Base-by-base conservation (phyloP, 1,140 invertebrate species). In the Danaus melanippus region DNA sequence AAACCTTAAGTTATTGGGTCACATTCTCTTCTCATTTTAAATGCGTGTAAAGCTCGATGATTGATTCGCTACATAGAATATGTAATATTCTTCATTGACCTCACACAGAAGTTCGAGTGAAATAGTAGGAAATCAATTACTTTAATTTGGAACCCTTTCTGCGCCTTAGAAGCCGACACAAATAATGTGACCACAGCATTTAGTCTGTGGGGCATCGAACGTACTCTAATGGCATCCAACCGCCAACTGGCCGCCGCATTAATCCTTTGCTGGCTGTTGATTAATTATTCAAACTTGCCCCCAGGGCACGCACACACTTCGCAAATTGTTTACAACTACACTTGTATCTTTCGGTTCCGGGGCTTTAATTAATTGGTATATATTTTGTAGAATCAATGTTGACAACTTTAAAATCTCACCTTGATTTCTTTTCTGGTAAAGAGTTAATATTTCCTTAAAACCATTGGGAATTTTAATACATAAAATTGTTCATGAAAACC, bases 211-310 rank as follows among this genome's bases (percentile, higher is more conserved):
- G 82, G 74, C 75, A 76, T 81, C 76, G 83, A 84, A 77, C 75
- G 74, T 65, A 76, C 72, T 80, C 77, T 83, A 84, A 86, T 84
- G 79, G 80, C 71, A 78, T 74, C 69, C 79, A 69, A 79, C 83
- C 83, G 74, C 83, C 79, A 79, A 84, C 83, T 84, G 83, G 73
- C 81, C 83, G 78, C 78, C 78, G 70, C 81, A 83, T 86, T 84
- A 86, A 84, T 86, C 83, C 83, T 84, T 84, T 81, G 77, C 77
- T 73, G 70, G 68, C 79, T 77, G 72, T 82, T 82, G 83, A 84
- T 84, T 86, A 86, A 86, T 86, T 84, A 84, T 86, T 86, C 76
- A 80, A 83, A 84, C 64, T 83, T 80, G 65, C 71, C 71, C 64
- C 53, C 65, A 60, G 69, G 66, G 69, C 52, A 61, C 69, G 70